Percentiles rank a stretch among this genome's conserved stretches.
These are phyloP conservation scores for Phymatocera aterrima DNA, from an alignment of 2,888 invertebrate species.

Conservation along the genomic window DNA sequence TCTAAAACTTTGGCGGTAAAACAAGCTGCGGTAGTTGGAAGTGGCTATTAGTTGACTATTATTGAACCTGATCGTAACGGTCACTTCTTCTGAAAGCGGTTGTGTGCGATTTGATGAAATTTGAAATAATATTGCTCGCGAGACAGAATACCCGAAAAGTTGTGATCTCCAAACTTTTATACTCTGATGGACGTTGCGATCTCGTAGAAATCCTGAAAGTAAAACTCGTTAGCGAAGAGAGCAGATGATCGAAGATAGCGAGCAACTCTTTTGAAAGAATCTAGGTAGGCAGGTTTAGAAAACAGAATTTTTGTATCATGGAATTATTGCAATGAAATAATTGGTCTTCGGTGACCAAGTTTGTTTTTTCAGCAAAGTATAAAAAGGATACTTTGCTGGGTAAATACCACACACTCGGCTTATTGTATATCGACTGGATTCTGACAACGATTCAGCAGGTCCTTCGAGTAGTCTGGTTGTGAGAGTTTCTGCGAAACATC, in stretches of 20 bases:
- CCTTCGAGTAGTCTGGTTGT: not conserved
- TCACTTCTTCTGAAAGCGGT: not conserved
- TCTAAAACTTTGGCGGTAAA: slow-evolving; percentile 7
- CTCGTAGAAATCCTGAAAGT: no score
- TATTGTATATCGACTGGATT: slow-evolving; percentile 15
- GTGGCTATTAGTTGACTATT: slow-evolving; percentile 19
- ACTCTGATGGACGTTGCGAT: no score
- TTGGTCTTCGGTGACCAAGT: not conserved
- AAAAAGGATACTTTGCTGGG: not conserved
- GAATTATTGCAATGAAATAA: not conserved
- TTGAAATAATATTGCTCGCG: not conserved
- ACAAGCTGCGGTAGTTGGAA: not conserved
- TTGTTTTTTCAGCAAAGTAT: not conserved
- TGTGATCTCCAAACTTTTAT: not conserved
- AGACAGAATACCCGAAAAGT: not conserved
- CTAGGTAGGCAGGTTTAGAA: no score
- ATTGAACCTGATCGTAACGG: slow-evolving; percentile 11
- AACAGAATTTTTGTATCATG: not conserved
- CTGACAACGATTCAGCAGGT: not conserved
- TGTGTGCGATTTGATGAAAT: not conserved
- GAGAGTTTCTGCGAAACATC: not conserved
- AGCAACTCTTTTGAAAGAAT: not conserved
- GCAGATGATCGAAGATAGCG: not conserved
- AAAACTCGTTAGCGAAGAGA: not conserved
- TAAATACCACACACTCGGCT: not conserved